A percentile compares a stretch with the other conserved stretches of the same genome.
Evolutionary conservation across 2,888 invertebrate species (phyloP).

Genomic region (Stictocephala bisonia): DNA sequence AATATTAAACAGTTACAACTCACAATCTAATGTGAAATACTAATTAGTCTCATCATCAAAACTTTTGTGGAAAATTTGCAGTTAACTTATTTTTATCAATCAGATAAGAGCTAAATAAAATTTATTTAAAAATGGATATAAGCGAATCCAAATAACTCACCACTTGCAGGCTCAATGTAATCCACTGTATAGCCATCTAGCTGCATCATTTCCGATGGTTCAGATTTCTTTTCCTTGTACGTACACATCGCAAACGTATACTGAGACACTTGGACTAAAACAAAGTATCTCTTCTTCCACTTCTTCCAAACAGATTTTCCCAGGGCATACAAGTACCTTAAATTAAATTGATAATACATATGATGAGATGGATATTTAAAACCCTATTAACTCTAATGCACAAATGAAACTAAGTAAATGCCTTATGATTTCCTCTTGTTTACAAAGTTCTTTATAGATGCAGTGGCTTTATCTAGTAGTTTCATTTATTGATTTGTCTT

Average conservation of each 20-base stretch:
- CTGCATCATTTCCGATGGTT: constrained; percentile 99
- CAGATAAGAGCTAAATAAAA: not conserved
- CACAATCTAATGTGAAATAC: too few relatives aligned
- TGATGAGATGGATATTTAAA: not conserved
- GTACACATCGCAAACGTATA: constrained; percentile 99
- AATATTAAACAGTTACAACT: too few relatives aligned
- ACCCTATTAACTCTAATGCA: too few relatives aligned
- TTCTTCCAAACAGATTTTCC: constrained; percentile 99
- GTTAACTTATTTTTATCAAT: constrained; percentile 17
- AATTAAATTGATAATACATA: constrained; percentile 16
- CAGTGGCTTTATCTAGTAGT: too few relatives aligned
- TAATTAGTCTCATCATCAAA: too few relatives aligned
- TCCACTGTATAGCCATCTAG: constrained; percentile 99
- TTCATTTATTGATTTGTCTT: too few relatives aligned
- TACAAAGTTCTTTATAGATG: too few relatives aligned
- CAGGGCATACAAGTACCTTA: constrained; percentile 87
- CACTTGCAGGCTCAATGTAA: constrained; percentile 96
- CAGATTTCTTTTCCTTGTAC: constrained; percentile 98
- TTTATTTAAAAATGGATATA: not conserved
- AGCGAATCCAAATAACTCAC: constrained; percentile 70
- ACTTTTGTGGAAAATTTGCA: constrained; percentile 21
- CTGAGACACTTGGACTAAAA: constrained; percentile 98
- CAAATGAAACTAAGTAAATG: too few relatives aligned
- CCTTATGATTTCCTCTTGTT: too few relatives aligned
- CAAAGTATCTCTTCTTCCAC: constrained; percentile 99